Conservation (phyloP, 1,140 invertebrate genomes). For the Danaus plexippus region DNA sequence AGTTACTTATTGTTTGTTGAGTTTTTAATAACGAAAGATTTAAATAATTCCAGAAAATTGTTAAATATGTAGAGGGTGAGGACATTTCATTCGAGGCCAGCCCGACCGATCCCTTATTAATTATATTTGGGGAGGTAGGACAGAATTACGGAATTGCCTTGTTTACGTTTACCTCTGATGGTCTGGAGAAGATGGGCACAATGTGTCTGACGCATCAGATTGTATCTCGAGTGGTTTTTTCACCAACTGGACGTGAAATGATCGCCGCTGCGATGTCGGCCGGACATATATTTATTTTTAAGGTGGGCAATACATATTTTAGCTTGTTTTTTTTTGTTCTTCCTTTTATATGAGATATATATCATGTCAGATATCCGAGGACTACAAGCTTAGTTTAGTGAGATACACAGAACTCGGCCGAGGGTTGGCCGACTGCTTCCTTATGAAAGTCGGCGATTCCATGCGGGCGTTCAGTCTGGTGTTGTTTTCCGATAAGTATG, state of each 20-base stretch:
- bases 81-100: constrained; percentile 52
- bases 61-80: constrained; percentile 37
- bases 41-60: constrained; percentile 27
- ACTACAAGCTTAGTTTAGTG: constrained; percentile 41
- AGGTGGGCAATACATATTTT: constrained; percentile 30
- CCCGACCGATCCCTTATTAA: constrained; percentile 49
- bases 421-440: constrained; percentile 51
- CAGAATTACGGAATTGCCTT: constrained; percentile 47
- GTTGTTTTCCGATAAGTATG: constrained; percentile 58
- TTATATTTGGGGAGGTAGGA: constrained; percentile 42
- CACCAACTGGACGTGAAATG: constrained; percentile 45
- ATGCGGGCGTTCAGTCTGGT: constrained; percentile 54
- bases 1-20: too few relatives aligned
- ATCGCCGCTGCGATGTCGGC: constrained; percentile 55
- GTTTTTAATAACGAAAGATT: too few relatives aligned
- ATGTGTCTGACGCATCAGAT: constrained; percentile 60
- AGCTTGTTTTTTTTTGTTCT: background rate
- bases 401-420: constrained; percentile 55
- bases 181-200: constrained; percentile 25
- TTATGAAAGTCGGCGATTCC: constrained; percentile 47
- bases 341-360: background rate
- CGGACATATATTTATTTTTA: constrained; percentile 62
- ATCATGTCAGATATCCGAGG: constrained; percentile 31
- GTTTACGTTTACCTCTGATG: constrained; percentile 23
- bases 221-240: constrained; percentile 52